Conservation (phyloP, 2,888 invertebrate genomes). For the Enchytraeus crypticus region DNA sequence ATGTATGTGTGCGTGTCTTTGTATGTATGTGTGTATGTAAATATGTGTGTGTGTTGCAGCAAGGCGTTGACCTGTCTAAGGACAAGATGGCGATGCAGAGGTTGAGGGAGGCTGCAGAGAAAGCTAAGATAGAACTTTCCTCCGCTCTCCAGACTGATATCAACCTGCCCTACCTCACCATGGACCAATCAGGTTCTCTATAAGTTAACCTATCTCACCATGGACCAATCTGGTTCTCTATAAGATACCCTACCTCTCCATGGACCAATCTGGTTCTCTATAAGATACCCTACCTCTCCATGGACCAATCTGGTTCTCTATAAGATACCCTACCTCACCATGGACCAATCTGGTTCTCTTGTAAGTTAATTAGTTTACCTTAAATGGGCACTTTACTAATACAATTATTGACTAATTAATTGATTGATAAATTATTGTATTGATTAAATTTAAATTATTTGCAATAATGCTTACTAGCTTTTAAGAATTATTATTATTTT, state of each 20-base stretch:
- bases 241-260: conserved; percentile 76
- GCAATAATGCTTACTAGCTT: too few species aligned
- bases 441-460: too few species aligned
- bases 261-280: conserved; percentile 84
- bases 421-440: too few species aligned
- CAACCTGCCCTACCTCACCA: conserved; percentile 74
- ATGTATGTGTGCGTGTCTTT: too few species aligned
- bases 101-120: conserved; percentile 91
- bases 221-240: conserved; percentile 84
- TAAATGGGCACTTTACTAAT: too few species aligned
- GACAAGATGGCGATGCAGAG: conserved; percentile 97
- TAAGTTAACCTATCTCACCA: conserved; percentile 76
- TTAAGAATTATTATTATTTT: too few species aligned
- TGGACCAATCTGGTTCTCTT: too few species aligned
- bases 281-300: conserved; percentile 76
- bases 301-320: conserved; percentile 84
- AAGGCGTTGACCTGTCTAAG: conserved; percentile 78
- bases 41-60: too few species aligned
- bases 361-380: too few species aligned
- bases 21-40: too few species aligned
- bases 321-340: too few species aligned
- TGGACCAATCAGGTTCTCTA: conserved; percentile 84
- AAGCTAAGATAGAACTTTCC: conserved; percentile 93
- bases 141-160: conserved; percentile 65
- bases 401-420: too few species aligned